Conservation (phyloP, 2,797 vertebrate genomes). For the Molossus alvarezi region DNA sequence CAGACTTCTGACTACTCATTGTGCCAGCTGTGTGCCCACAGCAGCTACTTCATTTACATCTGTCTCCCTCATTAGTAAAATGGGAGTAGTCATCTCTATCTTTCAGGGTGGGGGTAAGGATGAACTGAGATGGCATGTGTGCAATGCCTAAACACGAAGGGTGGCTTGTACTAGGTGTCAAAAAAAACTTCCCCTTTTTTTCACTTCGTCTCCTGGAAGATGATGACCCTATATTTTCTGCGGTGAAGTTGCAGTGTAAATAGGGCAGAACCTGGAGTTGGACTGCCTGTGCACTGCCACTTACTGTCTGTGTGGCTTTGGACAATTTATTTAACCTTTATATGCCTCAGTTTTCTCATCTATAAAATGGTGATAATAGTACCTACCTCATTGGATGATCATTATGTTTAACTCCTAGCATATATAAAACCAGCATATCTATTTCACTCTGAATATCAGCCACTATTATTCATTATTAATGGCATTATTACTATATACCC, state of each 20-base stretch:
- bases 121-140: neutral
- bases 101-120: neutral
- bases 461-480: neutral
- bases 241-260: neutral
- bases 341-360: neutral
- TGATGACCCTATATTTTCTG: neutral
- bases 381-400: neutral
- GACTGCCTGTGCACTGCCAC: neutral
- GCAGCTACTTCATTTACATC: neutral
- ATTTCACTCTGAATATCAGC: neutral
- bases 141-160: neutral
- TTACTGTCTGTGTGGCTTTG: neutral
- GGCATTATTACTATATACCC: conserved; percentile 13
- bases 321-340: neutral
- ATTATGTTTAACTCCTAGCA: neutral
- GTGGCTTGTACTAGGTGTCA: neutral
- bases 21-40: neutral
- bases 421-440: neutral
- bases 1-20: neutral
- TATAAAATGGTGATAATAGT: neutral
- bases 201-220: neutral
- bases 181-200: neutral
- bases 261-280: neutral
- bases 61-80: neutral
- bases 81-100: neutral